Percentiles rank a stretch among this genome's conserved stretches.
Conservation (phyloP, 1,140 invertebrate species). For the Carposina sasakii region DNA sequence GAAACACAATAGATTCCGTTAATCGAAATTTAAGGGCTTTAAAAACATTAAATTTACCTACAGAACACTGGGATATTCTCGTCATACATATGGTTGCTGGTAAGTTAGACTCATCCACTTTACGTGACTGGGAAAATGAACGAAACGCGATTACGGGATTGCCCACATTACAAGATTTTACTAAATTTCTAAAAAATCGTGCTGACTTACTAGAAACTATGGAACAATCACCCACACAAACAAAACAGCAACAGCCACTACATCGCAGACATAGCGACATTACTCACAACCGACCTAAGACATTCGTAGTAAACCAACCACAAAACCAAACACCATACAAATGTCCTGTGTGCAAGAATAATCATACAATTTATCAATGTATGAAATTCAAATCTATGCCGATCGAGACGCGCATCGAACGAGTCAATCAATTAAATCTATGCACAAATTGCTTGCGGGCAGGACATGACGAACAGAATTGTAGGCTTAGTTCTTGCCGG, state of each 20-base stretch:
- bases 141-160: slow-evolving; percentile 1
- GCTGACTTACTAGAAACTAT: slow-evolving; percentile 8
- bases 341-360: slow-evolving; percentile 2
- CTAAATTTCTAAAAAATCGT: slow-evolving; percentile 6
- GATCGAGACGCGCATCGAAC: neutral
- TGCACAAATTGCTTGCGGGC: slow-evolving; percentile 1
- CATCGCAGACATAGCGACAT: slow-evolving; percentile 9
- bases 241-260: no score
- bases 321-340: neutral
- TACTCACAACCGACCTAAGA: slow-evolving; percentile 8
- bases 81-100: slow-evolving; percentile 7
- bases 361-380: slow-evolving; percentile 5
- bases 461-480: neutral
- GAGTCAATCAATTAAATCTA: neutral
- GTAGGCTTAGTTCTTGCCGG: neutral
- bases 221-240: neutral
- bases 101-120: slow-evolving; percentile 6
- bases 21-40: neutral
- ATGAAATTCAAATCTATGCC: slow-evolving; percentile 3
- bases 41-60: slow-evolving; percentile 7
- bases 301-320: neutral
- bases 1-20: neutral
- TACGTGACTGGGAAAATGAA: slow-evolving; percentile 6
- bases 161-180: slow-evolving; percentile 6
- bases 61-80: neutral